phyloP scores from a whole-genome alignment of 2,797 vertebrate genomes.

The Channallabes apus region DNA sequence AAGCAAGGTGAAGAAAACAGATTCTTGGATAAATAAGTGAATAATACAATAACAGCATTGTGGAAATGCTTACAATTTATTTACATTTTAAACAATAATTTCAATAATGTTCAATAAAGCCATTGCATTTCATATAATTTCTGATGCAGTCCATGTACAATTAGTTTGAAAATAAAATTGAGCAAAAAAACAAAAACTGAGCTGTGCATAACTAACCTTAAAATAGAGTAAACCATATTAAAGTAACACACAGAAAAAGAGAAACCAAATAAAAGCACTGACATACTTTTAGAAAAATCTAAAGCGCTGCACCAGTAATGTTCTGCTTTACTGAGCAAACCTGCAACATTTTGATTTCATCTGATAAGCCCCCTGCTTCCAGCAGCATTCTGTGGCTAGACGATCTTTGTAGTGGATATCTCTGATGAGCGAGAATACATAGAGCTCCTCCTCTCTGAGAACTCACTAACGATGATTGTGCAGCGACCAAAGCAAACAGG shows the following conservation, averaged over 20 bases:
- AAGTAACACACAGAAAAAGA: neutral
- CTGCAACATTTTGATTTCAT: constrained; percentile 7
- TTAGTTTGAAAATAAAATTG: neutral
- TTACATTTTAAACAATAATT: neutral
- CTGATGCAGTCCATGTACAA: too few species aligned
- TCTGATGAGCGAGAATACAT: constrained; percentile 56
- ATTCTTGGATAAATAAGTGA: neutral
- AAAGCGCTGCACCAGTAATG: neutral
- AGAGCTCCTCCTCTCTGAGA: constrained; percentile 56
- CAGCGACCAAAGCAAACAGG: constrained; percentile 36
- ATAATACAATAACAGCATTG: neutral
- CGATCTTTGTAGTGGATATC: constrained; percentile 47
- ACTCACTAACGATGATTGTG: neutral
- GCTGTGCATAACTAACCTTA: neutral
- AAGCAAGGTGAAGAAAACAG: neutral
- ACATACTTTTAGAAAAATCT: constrained; percentile 1
- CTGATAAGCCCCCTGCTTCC: neutral
- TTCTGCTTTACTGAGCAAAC: neutral
- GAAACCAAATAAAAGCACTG: neutral
- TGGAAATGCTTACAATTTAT: neutral
- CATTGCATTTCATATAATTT: neutral
- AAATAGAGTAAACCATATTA: neutral
- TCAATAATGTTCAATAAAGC: neutral
- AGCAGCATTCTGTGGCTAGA: constrained; percentile 46
- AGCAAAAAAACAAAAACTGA: neutral